Evolutionary conservation across 1,140 invertebrate genomes (phyloP), one percentile per base, ranked within the genome.

Genomic region (Spodoptera litura): DNA sequence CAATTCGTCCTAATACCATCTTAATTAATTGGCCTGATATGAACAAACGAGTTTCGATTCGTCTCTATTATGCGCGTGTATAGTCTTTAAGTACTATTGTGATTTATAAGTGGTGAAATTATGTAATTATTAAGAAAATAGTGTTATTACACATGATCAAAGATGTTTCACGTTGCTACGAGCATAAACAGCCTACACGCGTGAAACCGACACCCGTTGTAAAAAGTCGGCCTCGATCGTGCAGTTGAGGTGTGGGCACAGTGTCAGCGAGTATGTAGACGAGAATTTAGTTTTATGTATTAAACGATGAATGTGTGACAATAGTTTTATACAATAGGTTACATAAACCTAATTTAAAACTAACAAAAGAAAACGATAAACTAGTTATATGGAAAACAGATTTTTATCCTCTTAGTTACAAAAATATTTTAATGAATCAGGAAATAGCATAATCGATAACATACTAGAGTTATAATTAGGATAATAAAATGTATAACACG

Each of bases 221-320:
- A 83, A 87, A 86, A 85, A 83, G 75, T 78, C 83, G 85, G 81
- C 85, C 86, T 87, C 86, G 82, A 79, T 83, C 61, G 72, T 81
- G 77, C 74, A 27, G 31, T 56, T 51, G 35, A 25, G 44, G 51
- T 70, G 35, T 13, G 25, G 72, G 11, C 27, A 27, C 51, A 56
- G 3, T 73, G 78, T 10, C 12, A 59, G 78, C 78, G 78, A 27
- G 15, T 49, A 58, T 15, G 31, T 38, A 52, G 20, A 53, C n/a
- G 27, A 52, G 13, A 31, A 25, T 35, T 10, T 12, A 25, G 27
- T 1, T 10, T 10, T 12, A 59, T 44, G 6, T 44, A 44, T 3
- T 44, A 44, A 44, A 44, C 38, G 6, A 10, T 2, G 9, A 2
- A 3, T 4, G 3, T 31, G 31, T 31, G 31, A 31, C 31, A 31